Evolutionary conservation across 23 tunicate genomes (phyloP), one percentile per base, ranked within the genome.

Genomic region (Clavelina lepadiformis): DNA sequence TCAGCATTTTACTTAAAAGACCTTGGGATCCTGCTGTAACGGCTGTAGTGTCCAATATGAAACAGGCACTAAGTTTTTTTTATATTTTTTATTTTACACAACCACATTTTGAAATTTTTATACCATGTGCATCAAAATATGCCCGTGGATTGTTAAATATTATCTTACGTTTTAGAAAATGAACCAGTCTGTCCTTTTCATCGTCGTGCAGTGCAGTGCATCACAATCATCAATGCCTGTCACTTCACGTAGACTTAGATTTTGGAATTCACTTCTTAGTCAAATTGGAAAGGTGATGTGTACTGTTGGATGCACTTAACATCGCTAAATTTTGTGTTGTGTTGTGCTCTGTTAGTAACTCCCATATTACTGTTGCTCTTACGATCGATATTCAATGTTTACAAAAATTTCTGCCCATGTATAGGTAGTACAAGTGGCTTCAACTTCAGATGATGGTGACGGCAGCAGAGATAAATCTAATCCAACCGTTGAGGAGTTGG

Each of bases 11-110:
- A 6, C 61, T 86, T 34, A 86, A 86, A 30, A 53, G 84, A 28
- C 95, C 95, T 18, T 86, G 95, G 95, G 95, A 86, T 35, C 95
- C 95, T 19, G 75, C 80, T 22, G 73, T 86, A 11, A 68, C 82
- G 23, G 71, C 80, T 3, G 76, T 69, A n/a, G 76, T 76, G 18
- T 82, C 75, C 22, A 55, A 46, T 18, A 51, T 59, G 61, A 78
- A 72, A 35, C 95, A 78, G 76, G 95, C 78, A 36, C 46, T 37
- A 34, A 0, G 19, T 7, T 33, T 5, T 6, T 6, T 29, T 64
- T 24, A 21, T 64, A 19, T 25, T 44, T 18, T 0, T 0, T 11
- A 32, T 0, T 49, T 49, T 64, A 25, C 24, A 36, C 4, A 64
- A 18, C 4, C 18, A 7, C 38, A 36, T 6, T 7, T 27, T 29